Base-by-base conservation (phyloP, 2,888 invertebrate genomes). In the Piscicola geometra region DNA sequence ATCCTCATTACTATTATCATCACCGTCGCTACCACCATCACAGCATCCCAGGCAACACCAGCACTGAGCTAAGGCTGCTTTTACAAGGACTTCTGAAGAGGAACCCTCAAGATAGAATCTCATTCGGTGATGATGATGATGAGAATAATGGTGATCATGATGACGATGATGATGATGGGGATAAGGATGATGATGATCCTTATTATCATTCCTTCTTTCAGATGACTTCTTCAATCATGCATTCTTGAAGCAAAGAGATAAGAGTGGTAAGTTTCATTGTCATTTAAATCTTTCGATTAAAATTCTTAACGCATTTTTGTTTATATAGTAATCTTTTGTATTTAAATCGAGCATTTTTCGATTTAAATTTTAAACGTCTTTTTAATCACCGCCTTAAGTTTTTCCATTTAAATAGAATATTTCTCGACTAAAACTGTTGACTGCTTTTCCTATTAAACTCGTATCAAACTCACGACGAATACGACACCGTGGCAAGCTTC, bases 21-120 rank as follows among this genome's bases (percentile, higher is more conserved):
- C 71, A 76, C 66, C 66, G 71, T 72, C 67, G 41, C 36, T 66
- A 64, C 72, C 67, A 76, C 47, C 47, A 72, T 76, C 72, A 72
- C 86, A 96, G 94, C 87, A 93, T 99, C 87, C 98, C 99, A 41
- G 87, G 90, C 79, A 94, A 93, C 80, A 97, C 97, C 18, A 97
- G 97, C 77, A 89, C 90, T 21, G 93, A 94, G 83, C 87, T 99
- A 79, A 90, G 91, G 81, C 92, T 93, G 86, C 89, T 99, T 79
- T 88, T 99, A 79, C 89, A 85, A 28, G 81, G 93, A 69, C 88
- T 99, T 78, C 83, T 90, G 78, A 91, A 94, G 81, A 90, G 97
- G 79, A 96, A 93, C 87, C 92, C 98, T 70, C 90, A 91, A 83
- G 97, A 99, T 85, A 89, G 99, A 80, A 94, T 99, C 89, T 91